These are phyloP conservation scores for Diaperis boleti DNA, from an alignment of 2,888 invertebrate genomes.

Conservation along the genomic window DNA sequence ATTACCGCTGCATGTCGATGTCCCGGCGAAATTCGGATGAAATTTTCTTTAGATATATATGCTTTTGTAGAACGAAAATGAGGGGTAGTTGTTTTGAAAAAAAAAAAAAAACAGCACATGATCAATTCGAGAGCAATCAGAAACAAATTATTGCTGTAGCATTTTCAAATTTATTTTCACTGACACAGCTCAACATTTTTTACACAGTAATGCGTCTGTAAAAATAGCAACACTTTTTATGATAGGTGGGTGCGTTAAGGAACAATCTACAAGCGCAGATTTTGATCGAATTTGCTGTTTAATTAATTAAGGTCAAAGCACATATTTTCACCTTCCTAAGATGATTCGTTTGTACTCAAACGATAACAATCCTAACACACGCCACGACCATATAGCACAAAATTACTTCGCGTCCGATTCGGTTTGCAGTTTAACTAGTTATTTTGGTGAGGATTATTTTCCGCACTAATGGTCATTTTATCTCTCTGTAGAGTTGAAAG, in stretches of 20 bases:
- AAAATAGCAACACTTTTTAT: too few relatives aligned
- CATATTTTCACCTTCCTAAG: not conserved
- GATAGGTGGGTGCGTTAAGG: too few relatives aligned
- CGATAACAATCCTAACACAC: not conserved
- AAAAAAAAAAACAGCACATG: conserved; percentile 17
- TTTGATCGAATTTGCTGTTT: too few relatives aligned
- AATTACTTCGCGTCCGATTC: conserved; percentile 8
- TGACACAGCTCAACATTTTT: conserved; percentile 7
- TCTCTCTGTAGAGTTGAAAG: conserved; percentile 23
- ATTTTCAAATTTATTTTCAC: conserved; percentile 25
- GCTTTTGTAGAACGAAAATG: conserved; percentile 19
- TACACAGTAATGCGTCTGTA: too few relatives aligned
- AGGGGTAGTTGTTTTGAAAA: conserved; percentile 11
- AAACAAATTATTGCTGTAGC: conserved; percentile 22
- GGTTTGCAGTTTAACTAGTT: conserved; percentile 9
- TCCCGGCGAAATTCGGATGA: conserved; percentile 18
- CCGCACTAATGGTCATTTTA: conserved; percentile 23
- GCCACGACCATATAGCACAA: not conserved
- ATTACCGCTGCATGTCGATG: conserved; percentile 11
- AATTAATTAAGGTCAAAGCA: not conserved
- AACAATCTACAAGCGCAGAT: too few relatives aligned
- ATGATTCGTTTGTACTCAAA: not conserved
- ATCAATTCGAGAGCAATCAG: conserved; percentile 29
- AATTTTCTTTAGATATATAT: conserved; percentile 14
- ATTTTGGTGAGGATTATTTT: conserved; percentile 19